Base-by-base conservation (phyloP, 2,797 vertebrate genomes). In the Pseudopleuronectes americanus region DNA sequence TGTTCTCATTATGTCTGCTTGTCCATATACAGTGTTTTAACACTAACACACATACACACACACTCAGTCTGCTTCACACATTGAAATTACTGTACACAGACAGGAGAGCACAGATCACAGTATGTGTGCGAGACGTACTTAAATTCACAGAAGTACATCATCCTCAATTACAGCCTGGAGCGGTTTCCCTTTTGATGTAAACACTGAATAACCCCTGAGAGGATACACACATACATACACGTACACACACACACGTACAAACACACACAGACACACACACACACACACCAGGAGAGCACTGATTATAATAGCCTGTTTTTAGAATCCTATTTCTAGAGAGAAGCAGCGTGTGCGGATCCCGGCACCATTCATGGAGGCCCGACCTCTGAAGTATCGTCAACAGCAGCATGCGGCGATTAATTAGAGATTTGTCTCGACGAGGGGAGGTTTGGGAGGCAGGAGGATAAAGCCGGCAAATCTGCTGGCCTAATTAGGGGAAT, bases 401-500 rank as follows among this genome's bases (percentile, higher is more conserved):
- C 88, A 84, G 88, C 89, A 83, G 85, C 84, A 80, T 81, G 80
- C 68, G 5, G 76, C 81, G 87, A 92, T 92, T 92, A 92, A 92
- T 93, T 92, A 90, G 81, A 91, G 83, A 92, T 92, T 92, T 90
- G 84, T 91, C 80, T 90, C 74, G 62, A 84, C 82, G 90, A 90
- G 87, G 81, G 85, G 85, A 84, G 86, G 83, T 85, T 90, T 83
- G 85, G 84, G 85, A 87, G 79, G 89, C 83, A 85, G 70, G 76
- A 60, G 88, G 84, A 90, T 85, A 87, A 90, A 81, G 82, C 85
- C 76, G 74, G 78, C 60, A 91, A 91, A 91, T 91, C 86, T 90
- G 83, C 85, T 84, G 89, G 83, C 87, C 90, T 91, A 93, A 93
- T 94, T 92, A 93, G 77, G 72, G 75, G 79, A 89, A 93, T 92